A percentile compares a stretch with the other conserved stretches of the same genome.
Evolutionary conservation across 2,888 invertebrate species (phyloP).

Genomic region (Erynnis tages): DNA sequence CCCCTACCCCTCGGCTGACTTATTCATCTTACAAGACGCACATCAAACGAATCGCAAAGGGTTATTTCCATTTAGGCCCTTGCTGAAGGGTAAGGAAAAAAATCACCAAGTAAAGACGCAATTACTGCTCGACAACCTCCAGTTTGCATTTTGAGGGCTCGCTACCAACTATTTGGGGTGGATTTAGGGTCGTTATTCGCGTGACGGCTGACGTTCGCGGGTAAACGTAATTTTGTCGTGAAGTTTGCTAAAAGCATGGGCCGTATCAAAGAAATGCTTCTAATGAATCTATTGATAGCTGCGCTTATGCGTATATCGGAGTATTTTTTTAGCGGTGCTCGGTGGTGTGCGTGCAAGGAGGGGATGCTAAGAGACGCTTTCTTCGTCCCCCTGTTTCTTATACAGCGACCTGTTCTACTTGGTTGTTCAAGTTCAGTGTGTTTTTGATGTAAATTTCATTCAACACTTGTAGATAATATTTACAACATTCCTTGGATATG

Average conservation of each 20-base stretch:
- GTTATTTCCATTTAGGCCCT: slow-evolving; percentile 53
- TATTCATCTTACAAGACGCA: slow-evolving; percentile 53
- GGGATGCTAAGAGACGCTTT: slow-evolving; percentile 77
- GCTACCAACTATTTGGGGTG: slow-evolving; percentile 21
- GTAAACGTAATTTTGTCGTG: slow-evolving; percentile 42
- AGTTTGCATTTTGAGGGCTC: slow-evolving; percentile 23
- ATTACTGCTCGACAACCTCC: slow-evolving; percentile 63
- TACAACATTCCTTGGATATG: too few species aligned
- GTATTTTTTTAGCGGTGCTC: slow-evolving; percentile 65
- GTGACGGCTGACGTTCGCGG: slow-evolving; percentile 30
- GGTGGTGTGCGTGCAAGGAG: slow-evolving; percentile 63
- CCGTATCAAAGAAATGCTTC: slow-evolving; percentile 78
- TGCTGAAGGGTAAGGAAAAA: slow-evolving; percentile 55
- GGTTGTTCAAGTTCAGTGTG: slow-evolving; percentile 40
- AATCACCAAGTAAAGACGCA: slow-evolving; percentile 72
- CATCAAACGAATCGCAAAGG: slow-evolving; percentile 49
- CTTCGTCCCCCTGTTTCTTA: slow-evolving; percentile 77
- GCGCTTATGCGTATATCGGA: slow-evolving; percentile 57
- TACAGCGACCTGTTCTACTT: slow-evolving; percentile 45
- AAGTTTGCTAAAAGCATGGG: slow-evolving; percentile 69
- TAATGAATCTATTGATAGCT: slow-evolving; percentile 80
- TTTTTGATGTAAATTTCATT: too few species aligned
- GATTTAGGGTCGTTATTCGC: slow-evolving; percentile 45
- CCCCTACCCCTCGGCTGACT: slow-evolving; percentile 29
- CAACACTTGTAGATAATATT: too few species aligned